Base-by-base conservation (phyloP, 2,113 vertebrate genomes). In the Plotosus lineatus region DNA sequence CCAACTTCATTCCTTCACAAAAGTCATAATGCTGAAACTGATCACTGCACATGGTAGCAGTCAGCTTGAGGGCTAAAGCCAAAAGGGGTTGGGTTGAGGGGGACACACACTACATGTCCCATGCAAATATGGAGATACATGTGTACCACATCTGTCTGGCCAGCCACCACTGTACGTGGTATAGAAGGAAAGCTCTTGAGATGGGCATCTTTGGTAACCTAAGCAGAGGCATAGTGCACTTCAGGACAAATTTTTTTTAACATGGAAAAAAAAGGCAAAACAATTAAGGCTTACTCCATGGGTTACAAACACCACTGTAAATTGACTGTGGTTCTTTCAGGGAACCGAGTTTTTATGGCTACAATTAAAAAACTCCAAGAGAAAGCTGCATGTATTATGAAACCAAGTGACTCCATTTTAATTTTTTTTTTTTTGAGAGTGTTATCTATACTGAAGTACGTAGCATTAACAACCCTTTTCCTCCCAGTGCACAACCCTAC, bases 171-270 rank as follows among this genome's bases (percentile, higher is more conserved):
- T 90, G 91, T 89, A 92, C 87, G 89, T 88, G 88, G 92, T 91
- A 92, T 92, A 92, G 91, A 93, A 91, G 88, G 88, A 90, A 87
- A 92, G 87, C 87, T 92, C 93, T 88, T 92, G 92, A 86, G 89
- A 89, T 78, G 89, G 88, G 88, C 89, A 90, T 92, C 92, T 90
- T 91, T 91, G 90, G 88, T 90, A 93, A 94, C 92, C 92, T 94
- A 88, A 91, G 92, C 88, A 92, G 89, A 92, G 87, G 92, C 88
- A 93, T 36, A 89, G 79, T 85, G 90, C 87, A 91, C 61, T 83
- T 82, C 78, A 80, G 53, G 68, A 60, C 28, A 71, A 72, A 28
- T 19, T 55, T 26, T 46, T 79, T 38, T 46, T 63, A 55, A 55
- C 21, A 31, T 55, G 65, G 4, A 15, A 9, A 28, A 82, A 44